Evolutionary conservation across 1,140 invertebrate species (phyloP), one percentile per base, ranked within the genome.

Genomic region (Drosophila sulfurigaster): DNA sequence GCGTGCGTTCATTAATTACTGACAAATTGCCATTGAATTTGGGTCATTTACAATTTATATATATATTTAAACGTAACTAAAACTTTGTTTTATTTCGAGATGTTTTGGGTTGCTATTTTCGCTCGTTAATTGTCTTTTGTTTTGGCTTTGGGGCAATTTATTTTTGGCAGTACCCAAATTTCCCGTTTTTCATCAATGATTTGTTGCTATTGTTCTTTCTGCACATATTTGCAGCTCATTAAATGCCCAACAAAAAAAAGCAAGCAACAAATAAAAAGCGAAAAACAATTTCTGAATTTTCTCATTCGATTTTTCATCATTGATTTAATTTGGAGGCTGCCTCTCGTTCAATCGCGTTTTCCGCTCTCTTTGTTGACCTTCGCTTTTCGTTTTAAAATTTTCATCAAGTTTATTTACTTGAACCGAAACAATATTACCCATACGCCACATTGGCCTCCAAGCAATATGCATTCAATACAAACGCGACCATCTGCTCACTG

Each of bases 401-500:
- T 77, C 73, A 74, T 73, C 65, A 82, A 82, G 77, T 82, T 80
- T 88, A 82, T 88, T 87, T 82, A 80, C 83, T 88, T 88, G 69
- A 82, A 67, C 66, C 63, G 70, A 62, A 72, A 74, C 35, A 25
- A 75, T 41, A 83, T 83, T 79, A 79, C 81, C 64, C 81, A 83
- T 83, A 83, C 81, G 73, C 77, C 81, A 65, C 64, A 43, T 63
- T 63, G 82, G 65, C 82, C 69, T 52, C 68, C 46, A 60, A 13
- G 7, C 25, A 8, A 57, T 43, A 30, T 54, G 57, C 41, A 69
- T 68, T 59, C 30, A 15, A 45, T 52, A 3, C 20, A 38, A 57
- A 41, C 54, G 28, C 16, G 32, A 57, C 72, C 58, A 13, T 62
- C 43, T 51, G 60, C 49, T 49, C 41, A 60, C 30, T 43, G 45